Conservation (phyloP, 1,140 invertebrate species). For the Maniola jurtina region DNA sequence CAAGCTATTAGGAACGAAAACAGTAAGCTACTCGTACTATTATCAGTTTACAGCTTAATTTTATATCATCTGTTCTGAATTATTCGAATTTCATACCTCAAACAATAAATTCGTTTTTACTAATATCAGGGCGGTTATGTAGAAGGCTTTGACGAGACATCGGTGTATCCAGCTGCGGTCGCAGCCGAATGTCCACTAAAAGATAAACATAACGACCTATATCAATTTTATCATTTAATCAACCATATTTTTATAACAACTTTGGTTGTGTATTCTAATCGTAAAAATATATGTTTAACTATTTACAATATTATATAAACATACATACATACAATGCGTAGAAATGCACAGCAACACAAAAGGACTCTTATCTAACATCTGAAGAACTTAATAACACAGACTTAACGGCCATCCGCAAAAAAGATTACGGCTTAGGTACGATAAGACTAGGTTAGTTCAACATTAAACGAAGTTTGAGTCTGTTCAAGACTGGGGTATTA, state of each 20-base stretch:
- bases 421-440: constrained; percentile 47
- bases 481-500: constrained; percentile 42
- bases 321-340: constrained; percentile 75
- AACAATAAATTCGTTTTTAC: constrained; percentile 70
- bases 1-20: constrained; percentile 71
- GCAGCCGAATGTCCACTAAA: constrained; percentile 60
- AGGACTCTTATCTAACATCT: constrained; percentile 68
- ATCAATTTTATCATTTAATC: constrained; percentile 74
- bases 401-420: constrained; percentile 63
- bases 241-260: constrained; percentile 78
- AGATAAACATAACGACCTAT: constrained; percentile 74
- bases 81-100: constrained; percentile 52
- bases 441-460: constrained; percentile 60
- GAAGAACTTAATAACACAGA: constrained; percentile 76
- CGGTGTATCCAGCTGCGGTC: constrained; percentile 54
- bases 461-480: constrained; percentile 46
- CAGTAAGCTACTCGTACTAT: constrained; percentile 50
- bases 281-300: constrained; percentile 78
- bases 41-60: constrained; percentile 34
- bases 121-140: constrained; percentile 72
- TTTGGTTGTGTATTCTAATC: constrained; percentile 78
- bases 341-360: constrained; percentile 76
- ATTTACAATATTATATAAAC: constrained; percentile 76
- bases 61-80: constrained; percentile 35
- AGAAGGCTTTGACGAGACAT: constrained; percentile 57